Base-by-base conservation (phyloP, 2,888 invertebrate genomes). In the Neelides folsomi region DNA sequence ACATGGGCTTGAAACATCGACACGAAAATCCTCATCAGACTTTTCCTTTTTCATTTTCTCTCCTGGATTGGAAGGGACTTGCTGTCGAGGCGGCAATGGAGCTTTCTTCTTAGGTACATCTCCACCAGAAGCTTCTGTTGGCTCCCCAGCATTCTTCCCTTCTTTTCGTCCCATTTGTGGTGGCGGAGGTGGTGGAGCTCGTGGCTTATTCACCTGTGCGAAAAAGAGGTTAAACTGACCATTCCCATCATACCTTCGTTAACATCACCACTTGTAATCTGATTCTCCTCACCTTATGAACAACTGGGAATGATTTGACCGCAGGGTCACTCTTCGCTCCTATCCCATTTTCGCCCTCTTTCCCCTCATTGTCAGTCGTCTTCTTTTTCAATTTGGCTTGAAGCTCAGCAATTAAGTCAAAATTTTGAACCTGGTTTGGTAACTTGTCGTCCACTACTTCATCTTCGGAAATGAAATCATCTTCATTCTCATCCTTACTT, bases 1-100 rank as follows among this genome's bases (percentile, higher is more conserved):
- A 45, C 62, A 64, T 10, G 64, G 64, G 45, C 62, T 62, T 5
- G 64, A 64, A 2, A 62, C 55, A 47, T 64, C 64, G n/a, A 64
- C 62, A 9, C 52, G 52, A 54, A 64, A 64, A 19, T 64, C 64
- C 34, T 59, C 58, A 2, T 52, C 48, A 5, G 51, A 15, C 13
- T 15, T 39, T 38, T 49, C 36, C 16, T n/a, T 9, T 13, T 19
- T 38, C 16, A 18, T 18, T n/a, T 7, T n/a, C 8, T 12, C 18
- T 9, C 35, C 19, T n/a, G 20, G n/a, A 7, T 9, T 18, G n/a
- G n/a, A 20, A 8, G 8, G 18, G n/a, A 34, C 6, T 18, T 40
- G 35, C 15, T 50, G 36, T 20, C 13, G 41, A 18, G n/a, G 18
- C 46, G 12, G 13, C 19, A 13, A 34, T 18, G 12, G n/a, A n/a